A percentile compares a stretch with the other conserved stretches of the same genome.
Conservation (phyloP, 2,113 vertebrate genomes). For the Daubentonia madagascariensis region DNA sequence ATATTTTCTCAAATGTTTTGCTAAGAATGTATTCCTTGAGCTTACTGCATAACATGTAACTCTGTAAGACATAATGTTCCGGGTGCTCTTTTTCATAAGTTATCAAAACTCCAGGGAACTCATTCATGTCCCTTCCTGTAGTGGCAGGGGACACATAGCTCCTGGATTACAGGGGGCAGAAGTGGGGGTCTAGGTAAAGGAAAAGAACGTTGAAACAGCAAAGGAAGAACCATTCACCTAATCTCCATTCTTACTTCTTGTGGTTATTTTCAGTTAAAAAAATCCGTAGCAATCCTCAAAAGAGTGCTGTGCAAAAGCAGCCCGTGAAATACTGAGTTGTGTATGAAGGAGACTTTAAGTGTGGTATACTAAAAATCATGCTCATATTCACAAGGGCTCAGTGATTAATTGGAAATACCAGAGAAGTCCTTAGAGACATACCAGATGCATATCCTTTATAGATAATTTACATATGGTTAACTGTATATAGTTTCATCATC, state of each 20-base stretch:
- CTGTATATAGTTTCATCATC: neutral
- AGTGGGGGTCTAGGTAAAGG: neutral
- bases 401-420: neutral
- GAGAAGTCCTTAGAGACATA: neutral
- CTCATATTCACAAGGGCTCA: neutral
- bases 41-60: neutral
- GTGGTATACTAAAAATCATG: neutral
- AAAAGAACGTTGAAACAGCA: neutral
- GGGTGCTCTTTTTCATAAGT: neutral
- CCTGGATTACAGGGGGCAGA: neutral
- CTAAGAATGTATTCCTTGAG: neutral
- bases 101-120: neutral
- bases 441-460: neutral
- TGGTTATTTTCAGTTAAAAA: neutral
- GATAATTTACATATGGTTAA: neutral
- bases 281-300: neutral
- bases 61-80: neutral
- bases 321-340: neutral
- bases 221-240: neutral
- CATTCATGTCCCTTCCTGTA: neutral
- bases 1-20: neutral
- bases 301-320: neutral
- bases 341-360: neutral
- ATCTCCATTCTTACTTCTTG: neutral
- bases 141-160: neutral